Base-by-base conservation (phyloP, 2,113 vertebrate species). In the Catharus bicknelli region DNA sequence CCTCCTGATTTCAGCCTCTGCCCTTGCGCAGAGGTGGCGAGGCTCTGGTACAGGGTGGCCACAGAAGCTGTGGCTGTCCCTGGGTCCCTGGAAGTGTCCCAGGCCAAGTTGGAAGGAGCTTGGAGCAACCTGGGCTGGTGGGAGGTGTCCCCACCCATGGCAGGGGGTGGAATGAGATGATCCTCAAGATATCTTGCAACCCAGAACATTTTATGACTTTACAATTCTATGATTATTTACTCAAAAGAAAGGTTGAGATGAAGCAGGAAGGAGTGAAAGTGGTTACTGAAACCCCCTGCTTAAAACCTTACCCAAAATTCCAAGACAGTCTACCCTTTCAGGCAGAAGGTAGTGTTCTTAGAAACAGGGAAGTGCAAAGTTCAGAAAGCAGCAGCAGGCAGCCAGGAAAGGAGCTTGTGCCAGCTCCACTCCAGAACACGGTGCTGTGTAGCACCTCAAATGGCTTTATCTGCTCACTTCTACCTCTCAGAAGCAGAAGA, bases 51-150 rank as follows among this genome's bases (percentile, higher is more conserved):
- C 42, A 57, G 57, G 29, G 3, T 63, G 13, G 11, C 4, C 25
- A 57, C 26, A 42, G 34, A 3, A 57, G 57, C 50, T 64, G 34
- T 36, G 36, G 30, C 9, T 57, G 9, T 14, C 13, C 50, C 26
- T 36, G 61, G 50, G 26, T 36, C 13, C 25, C 50, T 73, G 36
- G 9, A 1, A 58, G 21, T 23, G 26, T 19, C 30, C 51, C 26
- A 36, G 26, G 30, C 30, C 50, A 73, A 30, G 67, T 0, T 64
- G 43, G 43, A 64, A 0, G 0, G 16, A 25, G 20, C 29, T 48
- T 55, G 48, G 50, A 79, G 43, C 26, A 32, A 0, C 26, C 36
- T 43, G 58, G 21, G 11, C 0, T 3, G 27, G 34, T 12, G 66
- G 34, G 7, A 57, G 14, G 17, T 36, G 42, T 18, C 26, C 17